A percentile compares a stretch with the other conserved stretches of the same genome.
These are phyloP conservation scores for Trypoxylus dichotomus DNA, from an alignment of 1,140 invertebrate species.

Conservation along the genomic window DNA sequence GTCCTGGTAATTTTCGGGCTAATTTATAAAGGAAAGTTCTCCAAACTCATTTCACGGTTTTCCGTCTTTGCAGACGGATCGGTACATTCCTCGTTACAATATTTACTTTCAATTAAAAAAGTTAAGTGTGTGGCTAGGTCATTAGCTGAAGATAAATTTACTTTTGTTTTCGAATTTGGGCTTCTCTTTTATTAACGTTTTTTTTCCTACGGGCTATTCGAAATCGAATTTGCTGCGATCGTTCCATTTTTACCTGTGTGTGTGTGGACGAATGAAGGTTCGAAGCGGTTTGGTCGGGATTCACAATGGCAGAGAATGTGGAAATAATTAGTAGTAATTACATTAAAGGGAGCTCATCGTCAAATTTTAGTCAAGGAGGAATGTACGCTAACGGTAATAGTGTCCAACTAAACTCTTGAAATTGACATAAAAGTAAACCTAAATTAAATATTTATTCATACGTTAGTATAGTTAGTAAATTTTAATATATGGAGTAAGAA, in stretches of 20 bases:
- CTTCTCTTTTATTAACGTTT: neutral
- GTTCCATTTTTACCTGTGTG: neutral
- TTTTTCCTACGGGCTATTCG: neutral
- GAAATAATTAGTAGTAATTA: neutral
- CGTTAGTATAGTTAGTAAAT: too few relatives aligned
- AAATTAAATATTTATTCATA: too few relatives aligned
- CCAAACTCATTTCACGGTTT: neutral
- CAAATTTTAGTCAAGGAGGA: neutral
- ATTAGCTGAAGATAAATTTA: neutral
- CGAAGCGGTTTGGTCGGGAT: neutral
- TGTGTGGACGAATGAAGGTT: neutral
- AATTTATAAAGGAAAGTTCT: neutral
- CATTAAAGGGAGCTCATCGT: neutral
- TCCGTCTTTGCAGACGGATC: neutral
- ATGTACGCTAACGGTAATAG: neutral
- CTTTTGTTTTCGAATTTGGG: neutral
- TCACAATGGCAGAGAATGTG: neutral
- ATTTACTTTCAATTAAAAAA: neutral
- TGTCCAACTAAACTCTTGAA: too few relatives aligned
- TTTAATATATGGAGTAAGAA: too few relatives aligned
- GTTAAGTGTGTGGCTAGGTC: neutral
- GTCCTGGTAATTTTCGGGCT: neutral
- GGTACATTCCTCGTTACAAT: neutral
- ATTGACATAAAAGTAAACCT: too few relatives aligned
- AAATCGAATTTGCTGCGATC: neutral